Evolutionary conservation across 2,888 invertebrate species (phyloP).

Genomic region (Cheilosia variabilis): DNA sequence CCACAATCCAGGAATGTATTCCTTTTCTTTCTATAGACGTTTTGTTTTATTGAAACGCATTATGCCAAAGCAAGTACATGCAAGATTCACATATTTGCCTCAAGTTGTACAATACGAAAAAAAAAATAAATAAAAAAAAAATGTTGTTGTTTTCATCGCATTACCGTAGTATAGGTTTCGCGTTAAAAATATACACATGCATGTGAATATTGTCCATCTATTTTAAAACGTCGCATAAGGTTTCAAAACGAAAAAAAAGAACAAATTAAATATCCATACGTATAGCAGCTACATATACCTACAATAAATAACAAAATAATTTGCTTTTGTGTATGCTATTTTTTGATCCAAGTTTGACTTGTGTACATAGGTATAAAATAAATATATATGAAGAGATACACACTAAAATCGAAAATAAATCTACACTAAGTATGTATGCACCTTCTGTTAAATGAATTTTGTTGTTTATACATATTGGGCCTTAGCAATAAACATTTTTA

Average conservation of each 20-base stretch:
- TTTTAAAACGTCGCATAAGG: constrained; percentile 37
- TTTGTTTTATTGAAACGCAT: background rate
- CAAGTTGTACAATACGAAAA: background rate
- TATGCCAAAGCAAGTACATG: background rate
- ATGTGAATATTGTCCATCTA: constrained; percentile 9
- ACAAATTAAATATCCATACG: constrained; percentile 23
- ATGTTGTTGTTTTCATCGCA: background rate
- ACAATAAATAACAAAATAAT: constrained; percentile 20
- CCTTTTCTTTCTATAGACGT: background rate
- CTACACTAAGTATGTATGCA: constrained; percentile 77
- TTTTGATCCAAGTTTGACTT: constrained; percentile 29
- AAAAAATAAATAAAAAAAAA: background rate
- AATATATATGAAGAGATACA: constrained; percentile 27
- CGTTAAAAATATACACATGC: constrained; percentile 17
- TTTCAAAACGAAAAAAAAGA: constrained; percentile 13
- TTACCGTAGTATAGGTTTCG: background rate
- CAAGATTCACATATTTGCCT: background rate
- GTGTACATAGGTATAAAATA: constrained; percentile 8
- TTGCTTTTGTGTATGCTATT: constrained; percentile 26
- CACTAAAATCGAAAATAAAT: constrained; percentile 75
- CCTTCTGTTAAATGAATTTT: constrained; percentile 9
- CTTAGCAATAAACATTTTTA: no score
- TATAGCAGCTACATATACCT: background rate
- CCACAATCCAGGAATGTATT: no score
- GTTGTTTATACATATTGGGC: constrained; percentile 78